Conservation (phyloP, 2,888 invertebrate species). For the Limnephilus marmoratus region DNA sequence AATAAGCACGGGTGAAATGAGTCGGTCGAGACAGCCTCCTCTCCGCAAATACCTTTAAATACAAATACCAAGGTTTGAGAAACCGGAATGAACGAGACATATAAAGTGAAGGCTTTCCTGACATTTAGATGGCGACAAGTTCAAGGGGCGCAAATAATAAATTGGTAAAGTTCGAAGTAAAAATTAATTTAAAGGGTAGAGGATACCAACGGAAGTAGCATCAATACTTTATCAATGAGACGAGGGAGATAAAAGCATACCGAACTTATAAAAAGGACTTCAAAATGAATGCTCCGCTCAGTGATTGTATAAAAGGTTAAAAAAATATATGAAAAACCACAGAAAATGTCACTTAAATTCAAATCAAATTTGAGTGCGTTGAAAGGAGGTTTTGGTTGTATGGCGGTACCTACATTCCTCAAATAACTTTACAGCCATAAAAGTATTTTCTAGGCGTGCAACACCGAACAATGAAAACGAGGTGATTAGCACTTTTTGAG, state of each 20-base stretch:
- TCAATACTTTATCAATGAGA: background rate
- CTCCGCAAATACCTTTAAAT: background rate
- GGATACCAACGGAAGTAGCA: background rate
- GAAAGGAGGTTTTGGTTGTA: too few species aligned
- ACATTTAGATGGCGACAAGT: background rate
- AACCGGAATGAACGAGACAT: background rate
- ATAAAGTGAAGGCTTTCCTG: constrained; percentile 8
- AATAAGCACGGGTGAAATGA: background rate
- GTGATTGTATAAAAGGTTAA: too few species aligned
- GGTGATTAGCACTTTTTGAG: too few species aligned
- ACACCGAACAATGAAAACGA: too few species aligned
- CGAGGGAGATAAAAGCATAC: background rate
- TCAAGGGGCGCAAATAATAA: background rate
- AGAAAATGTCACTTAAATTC: too few species aligned
- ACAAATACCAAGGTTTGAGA: constrained; percentile 12
- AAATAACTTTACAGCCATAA: too few species aligned
- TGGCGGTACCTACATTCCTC: too few species aligned
- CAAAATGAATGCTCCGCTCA: background rate
- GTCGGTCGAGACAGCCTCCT: constrained; percentile 5
- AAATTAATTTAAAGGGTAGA: background rate
- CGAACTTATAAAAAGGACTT: background rate
- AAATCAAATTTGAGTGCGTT: too few species aligned
- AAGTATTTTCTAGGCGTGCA: too few species aligned
- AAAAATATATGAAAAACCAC: too few species aligned
- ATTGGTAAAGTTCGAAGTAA: background rate